These are phyloP conservation scores for Drosophila triauraria DNA, from an alignment of 1,140 invertebrate species.

Conservation along the genomic window DNA sequence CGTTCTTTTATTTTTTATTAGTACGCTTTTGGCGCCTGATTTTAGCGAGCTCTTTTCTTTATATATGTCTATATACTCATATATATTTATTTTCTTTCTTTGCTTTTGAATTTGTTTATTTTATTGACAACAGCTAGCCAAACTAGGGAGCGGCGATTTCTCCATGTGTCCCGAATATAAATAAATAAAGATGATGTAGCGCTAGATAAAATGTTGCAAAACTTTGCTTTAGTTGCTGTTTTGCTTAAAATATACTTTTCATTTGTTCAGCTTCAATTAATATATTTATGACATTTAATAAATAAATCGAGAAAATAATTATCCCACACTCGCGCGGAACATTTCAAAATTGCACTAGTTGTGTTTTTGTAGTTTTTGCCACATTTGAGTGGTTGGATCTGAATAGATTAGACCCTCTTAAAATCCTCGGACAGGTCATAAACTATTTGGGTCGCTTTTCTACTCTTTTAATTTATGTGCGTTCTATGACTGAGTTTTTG, in stretches of 20 bases:
- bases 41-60: constrained; percentile 21
- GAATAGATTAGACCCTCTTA: not conserved
- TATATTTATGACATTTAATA: not conserved
- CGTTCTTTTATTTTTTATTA: constrained; percentile 11
- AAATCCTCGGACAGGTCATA: constrained; percentile 30
- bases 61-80: not conserved
- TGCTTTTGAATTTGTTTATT: constrained; percentile 50
- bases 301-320: constrained; percentile 6
- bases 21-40: constrained; percentile 27
- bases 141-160: constrained; percentile 29
- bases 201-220: constrained; percentile 28
- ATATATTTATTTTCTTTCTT: not conserved
- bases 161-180: constrained; percentile 26
- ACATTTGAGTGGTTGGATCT: not conserved
- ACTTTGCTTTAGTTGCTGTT: constrained; percentile 22
- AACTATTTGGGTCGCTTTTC: constrained; percentile 31
- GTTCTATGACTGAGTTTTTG: constrained; percentile 50
- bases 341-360: no score
- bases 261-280: not conserved
- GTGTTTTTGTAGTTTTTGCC: no score
- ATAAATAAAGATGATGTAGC: constrained; percentile 37
- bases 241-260: constrained; percentile 9
- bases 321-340: constrained; percentile 60
- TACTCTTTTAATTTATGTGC: constrained; percentile 55
- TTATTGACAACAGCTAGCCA: constrained; percentile 35